Base-by-base conservation (phyloP, 2,888 invertebrate genomes). In the Drosophila parthenogenetica region DNA sequence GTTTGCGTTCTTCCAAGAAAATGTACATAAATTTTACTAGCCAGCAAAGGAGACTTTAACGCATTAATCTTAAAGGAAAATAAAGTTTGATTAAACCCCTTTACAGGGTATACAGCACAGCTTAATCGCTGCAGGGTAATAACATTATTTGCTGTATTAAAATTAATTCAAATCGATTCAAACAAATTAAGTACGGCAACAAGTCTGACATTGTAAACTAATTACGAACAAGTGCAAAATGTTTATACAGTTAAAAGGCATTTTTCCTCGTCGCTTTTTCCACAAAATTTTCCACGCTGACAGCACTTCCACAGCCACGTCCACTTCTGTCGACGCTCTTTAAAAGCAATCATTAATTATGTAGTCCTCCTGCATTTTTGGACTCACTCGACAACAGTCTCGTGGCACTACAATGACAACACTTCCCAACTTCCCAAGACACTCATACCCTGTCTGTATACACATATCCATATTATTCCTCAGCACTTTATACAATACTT, bases 331-430 rank as follows among this genome's bases (percentile, higher is more conserved):
- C 51, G 86, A 75, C 90, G 82, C 89, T 84, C 86, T 89, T 90
- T 90, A 90, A 90, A 90, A 90, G 90, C 87, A 90, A 90, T 90
- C 90, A 90, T 90, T 90, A 90, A 90, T 90, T 90, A 87, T 79
- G 73, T 73, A 81, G 80, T 65, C 62, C 81, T 72, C 62, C 81
- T 72, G 75, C 77, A 74, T 82, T 84, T 78, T 63, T 55, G 75
- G 74, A 73, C 64, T 61, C 60, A 48, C 60, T 37, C 48, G 61
- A 32, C 45, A 59, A 29, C 64, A 48, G 60, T 45, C 55, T 51
- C 62, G 43, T 51, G 39, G 45, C 42, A 45, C 69, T 46, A 64
- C 69, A 70, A 66, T 73, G 68, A 73, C 75, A 79, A 64, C 69
- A 65, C 61, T 69, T 69, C 61, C 64, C 57, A 65, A 64, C 74